phyloP scores from a whole-genome alignment of 2,797 vertebrate genomes.

The Platalea minor region DNA sequence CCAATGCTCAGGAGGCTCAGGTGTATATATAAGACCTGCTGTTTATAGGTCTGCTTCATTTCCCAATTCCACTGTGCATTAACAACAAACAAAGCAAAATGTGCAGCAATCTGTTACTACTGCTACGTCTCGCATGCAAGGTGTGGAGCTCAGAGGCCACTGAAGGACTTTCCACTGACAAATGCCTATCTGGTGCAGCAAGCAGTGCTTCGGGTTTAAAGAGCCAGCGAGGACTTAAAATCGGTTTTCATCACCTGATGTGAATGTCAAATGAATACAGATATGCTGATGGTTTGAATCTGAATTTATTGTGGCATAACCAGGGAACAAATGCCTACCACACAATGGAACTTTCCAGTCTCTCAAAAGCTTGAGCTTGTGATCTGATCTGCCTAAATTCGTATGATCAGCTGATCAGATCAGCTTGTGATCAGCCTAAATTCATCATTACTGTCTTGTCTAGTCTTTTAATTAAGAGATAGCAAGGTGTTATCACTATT shows the following conservation, averaged over 20 bases:
- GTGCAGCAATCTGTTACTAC: background rate
- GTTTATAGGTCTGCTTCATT: constrained; percentile 24
- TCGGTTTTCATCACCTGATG: background rate
- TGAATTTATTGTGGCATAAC: background rate
- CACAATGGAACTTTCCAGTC: background rate
- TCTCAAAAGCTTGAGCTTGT: background rate
- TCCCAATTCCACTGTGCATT: background rate
- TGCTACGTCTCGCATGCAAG: background rate
- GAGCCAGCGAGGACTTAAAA: background rate
- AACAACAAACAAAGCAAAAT: background rate
- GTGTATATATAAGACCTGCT: background rate
- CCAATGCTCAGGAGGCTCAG: background rate
- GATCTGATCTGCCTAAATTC: background rate
- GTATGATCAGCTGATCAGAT: background rate
- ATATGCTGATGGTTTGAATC: background rate
- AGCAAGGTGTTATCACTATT: background rate
- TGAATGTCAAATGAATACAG: background rate
- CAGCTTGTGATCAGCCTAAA: background rate
- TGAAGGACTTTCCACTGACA: background rate
- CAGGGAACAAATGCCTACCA: background rate
- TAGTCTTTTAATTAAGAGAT: background rate
- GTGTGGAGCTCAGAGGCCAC: background rate
- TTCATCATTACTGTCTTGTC: background rate
- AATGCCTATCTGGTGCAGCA: background rate
- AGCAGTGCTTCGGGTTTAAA: constrained; percentile 43